Percentiles rank a stretch among this genome's conserved stretches.
Evolutionary conservation across 1,140 invertebrate genomes (phyloP).

Genomic region (Papilio polyxenes): DNA sequence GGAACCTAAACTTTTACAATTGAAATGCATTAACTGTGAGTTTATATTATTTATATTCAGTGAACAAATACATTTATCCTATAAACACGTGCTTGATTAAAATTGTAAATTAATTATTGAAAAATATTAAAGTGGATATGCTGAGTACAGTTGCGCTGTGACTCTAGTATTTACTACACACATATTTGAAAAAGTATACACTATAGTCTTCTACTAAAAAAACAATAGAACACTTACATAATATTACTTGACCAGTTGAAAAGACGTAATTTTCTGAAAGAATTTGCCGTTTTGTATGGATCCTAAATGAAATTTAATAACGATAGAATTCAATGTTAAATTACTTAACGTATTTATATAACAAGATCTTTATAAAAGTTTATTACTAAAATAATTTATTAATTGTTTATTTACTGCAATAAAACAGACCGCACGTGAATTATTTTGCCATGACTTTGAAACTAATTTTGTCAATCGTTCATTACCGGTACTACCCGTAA

Average conservation of each 20-base stretch:
- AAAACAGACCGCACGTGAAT: neutral
- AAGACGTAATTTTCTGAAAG: neutral
- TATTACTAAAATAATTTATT: neutral
- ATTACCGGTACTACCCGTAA: neutral
- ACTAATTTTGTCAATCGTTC: slow-evolving; percentile 8
- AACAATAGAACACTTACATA: neutral
- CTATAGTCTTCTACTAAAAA: neutral
- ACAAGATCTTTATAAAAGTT: no score
- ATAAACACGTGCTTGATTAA: no score
- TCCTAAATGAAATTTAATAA: no score
- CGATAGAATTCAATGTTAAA: no score
- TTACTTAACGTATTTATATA: no score
- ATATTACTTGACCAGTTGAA: neutral
- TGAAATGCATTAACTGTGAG: no score
- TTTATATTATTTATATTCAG: no score
- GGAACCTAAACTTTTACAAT: no score
- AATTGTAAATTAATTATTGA: neutral
- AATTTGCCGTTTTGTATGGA: no score
- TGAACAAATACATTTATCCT: no score
- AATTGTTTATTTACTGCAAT: neutral
- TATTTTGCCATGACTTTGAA: neutral
- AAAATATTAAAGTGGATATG: neutral
- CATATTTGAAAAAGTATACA: neutral
- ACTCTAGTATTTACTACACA: neutral
- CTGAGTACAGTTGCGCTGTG: neutral